phyloP scores from a whole-genome alignment of 2,888 invertebrate species.

The Ashinkailepas kermadecensis region DNA sequence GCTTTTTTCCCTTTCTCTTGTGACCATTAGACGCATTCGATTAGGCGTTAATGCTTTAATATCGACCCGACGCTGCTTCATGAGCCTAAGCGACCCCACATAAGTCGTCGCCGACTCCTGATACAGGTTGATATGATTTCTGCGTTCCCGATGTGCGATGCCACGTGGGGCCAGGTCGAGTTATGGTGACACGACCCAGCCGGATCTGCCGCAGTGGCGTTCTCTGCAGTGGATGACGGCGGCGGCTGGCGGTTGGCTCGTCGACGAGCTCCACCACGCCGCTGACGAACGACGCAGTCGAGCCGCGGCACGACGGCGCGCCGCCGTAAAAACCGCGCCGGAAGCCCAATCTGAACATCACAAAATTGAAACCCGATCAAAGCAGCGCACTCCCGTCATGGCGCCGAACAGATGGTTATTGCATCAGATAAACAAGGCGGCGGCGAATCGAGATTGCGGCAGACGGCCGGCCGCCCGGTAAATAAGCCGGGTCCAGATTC shows the following conservation, averaged over 20 bases:
- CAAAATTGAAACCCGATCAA: conserved; percentile 18
- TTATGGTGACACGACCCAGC: neutral
- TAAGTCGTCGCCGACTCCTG: no score
- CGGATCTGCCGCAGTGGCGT: no score
- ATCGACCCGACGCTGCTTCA: no score
- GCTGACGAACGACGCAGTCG: neutral
- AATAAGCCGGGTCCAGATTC: neutral
- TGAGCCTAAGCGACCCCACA: no score
- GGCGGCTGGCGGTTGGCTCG: neutral
- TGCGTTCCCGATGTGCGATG: no score
- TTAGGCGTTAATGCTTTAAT: no score
- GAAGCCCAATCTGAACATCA: neutral
- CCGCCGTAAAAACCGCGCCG: neutral
- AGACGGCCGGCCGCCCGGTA: neutral
- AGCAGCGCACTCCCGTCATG: neutral
- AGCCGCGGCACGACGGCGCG: neutral
- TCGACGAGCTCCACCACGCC: neutral
- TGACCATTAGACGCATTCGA: no score
- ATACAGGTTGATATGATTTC: no score
- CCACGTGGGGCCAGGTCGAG: neutral
- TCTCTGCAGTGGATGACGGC: neutral
- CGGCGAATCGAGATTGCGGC: neutral
- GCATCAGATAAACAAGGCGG: neutral
- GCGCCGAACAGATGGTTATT: neutral
- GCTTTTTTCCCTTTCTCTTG: no score